These are phyloP conservation scores for Chesias legatella DNA, from an alignment of 2,888 invertebrate species.

Conservation along the genomic window DNA sequence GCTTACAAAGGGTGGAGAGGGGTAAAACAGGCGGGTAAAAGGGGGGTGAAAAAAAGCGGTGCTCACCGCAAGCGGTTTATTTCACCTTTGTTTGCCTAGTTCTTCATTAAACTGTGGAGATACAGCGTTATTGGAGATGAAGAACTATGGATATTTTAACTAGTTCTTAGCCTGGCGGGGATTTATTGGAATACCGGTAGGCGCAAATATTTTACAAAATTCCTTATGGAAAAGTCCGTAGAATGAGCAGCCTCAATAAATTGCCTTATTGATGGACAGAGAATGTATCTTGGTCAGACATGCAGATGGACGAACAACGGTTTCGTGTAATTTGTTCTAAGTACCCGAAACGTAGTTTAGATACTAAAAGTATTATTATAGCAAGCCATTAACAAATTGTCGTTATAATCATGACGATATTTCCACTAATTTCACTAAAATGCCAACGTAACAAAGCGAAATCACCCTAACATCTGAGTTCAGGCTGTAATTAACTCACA, in stretches of 20 bases:
- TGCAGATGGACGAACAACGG: too few relatives aligned
- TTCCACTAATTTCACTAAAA: not conserved
- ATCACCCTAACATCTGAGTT: slow-evolving; percentile 21
- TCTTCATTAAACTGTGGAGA: slow-evolving; percentile 22
- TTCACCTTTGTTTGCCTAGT: slow-evolving; percentile 22
- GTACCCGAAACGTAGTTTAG: too few relatives aligned
- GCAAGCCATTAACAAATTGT: too few relatives aligned
- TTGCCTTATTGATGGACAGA: too few relatives aligned
- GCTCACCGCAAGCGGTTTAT: slow-evolving; percentile 19
- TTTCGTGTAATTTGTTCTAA: too few relatives aligned
- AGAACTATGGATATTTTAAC: slow-evolving; percentile 1
- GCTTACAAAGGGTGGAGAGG: slow-evolving; percentile 18
- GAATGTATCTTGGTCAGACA: too few relatives aligned
- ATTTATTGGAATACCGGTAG: too few relatives aligned
- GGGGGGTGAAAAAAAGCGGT: slow-evolving; percentile 14
- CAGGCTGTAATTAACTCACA: slow-evolving; percentile 28
- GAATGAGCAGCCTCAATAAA: too few relatives aligned
- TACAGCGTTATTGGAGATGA: slow-evolving; percentile 6
- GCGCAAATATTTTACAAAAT: too few relatives aligned
- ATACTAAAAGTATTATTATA: too few relatives aligned
- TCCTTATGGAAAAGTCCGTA: too few relatives aligned
- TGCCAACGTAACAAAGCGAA: slow-evolving; percentile 14
- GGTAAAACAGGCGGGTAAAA: slow-evolving; percentile 1
- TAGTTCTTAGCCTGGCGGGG: not conserved
- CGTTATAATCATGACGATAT: not conserved